Evolutionary conservation across 1,140 invertebrate genomes (phyloP), one percentile per base, ranked within the genome.

Genomic region (Anastatus disparis): DNA sequence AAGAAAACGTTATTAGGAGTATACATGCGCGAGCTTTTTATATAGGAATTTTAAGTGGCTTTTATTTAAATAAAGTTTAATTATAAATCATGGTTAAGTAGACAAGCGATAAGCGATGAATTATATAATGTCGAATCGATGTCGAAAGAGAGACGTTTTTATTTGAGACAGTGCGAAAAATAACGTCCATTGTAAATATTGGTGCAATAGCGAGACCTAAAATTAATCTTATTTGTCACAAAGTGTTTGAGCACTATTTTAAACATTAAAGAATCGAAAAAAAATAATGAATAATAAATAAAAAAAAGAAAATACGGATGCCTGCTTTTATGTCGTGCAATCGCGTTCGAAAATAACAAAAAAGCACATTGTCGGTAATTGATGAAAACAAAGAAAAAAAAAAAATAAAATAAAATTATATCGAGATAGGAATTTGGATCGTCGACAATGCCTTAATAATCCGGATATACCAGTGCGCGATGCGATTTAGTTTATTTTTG

Each of bases 121-220:
- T 69, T 66, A 70, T 74, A 62, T 70, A n/a, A 71, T 55, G 67
- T 71, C 65, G 55, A 73, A 77, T 66, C 27, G 59, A 75, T 74
- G 70, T 74, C 42, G 67, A 70, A n/a, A n/a, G n/a, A 73, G 27
- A 70, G 72, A 75, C 69, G 59, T 75, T 77, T 78, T 74, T 73
- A 72, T 73, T 71, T 58, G 35, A 72, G n/a, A 75, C 48, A 61
- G 69, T 72, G 67, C 67, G 62, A 78, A 74, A 63, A 72, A 75
- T 78, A 78, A 81, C 81, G 80, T 82, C 79, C 80, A 83, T 81
- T 82, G 82, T 82, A 84, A 82, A 84, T 84, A 83, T 79, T 75
- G 72, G 81, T 82, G 80, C 80, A 83, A 82, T 83, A 82, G 76
- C 61, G 73, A 81, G 58, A 78, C 75, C 74, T 78, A 78, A 80